Base-by-base conservation (phyloP, 2,113 vertebrate species). In the Zosterops borbonicus region DNA sequence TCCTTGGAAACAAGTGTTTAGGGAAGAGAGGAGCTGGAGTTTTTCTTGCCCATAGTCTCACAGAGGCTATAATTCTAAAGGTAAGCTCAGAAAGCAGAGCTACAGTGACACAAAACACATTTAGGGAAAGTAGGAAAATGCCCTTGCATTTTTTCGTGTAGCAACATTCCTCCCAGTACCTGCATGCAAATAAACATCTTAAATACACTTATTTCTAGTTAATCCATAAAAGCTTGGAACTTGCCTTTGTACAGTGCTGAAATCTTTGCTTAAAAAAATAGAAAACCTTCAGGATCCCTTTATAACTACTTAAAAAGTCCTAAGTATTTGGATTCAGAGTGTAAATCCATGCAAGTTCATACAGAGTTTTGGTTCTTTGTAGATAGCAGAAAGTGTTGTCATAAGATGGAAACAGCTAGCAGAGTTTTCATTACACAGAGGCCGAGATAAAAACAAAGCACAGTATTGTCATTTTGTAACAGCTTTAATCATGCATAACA, bases 401-500 rank as follows among this genome's bases (percentile, higher is more conserved):
- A 63, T 46, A 23, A 80, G 20, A 81, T 68, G 60, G 87, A 94
- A 94, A 93, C 59, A 90, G 56, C 44, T 44, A 83, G 56, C n/a
- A 39, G 76, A 95, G 39, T 94, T 96, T 95, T 93, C 79, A 92
- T 47, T 88, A 92, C 84, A 88, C n/a, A 94, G 68, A 95, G 56
- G 50, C 64, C 64, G 64, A 63, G 59, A 69, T 81, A 82, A 92
- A 49, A 95, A 64, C 85, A 93, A 93, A 95, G 62, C 70, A 58
- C 28, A 53, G 85, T 22, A 78, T 83, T 85, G 94, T 83, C 9
- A 81, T 65, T 94, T 94, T 62, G 64, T 71, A 97, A 42, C 60
- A 73, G 12, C 41, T 97, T 90, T 92, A 89, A 95, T 95, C 63
- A 90, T 18, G 29, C 52, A 65, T 62, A 93, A 17, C 47, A 80